phyloP scores from a whole-genome alignment of 2,113 vertebrate genomes.

The Epinephelus fuscoguttatus region DNA sequence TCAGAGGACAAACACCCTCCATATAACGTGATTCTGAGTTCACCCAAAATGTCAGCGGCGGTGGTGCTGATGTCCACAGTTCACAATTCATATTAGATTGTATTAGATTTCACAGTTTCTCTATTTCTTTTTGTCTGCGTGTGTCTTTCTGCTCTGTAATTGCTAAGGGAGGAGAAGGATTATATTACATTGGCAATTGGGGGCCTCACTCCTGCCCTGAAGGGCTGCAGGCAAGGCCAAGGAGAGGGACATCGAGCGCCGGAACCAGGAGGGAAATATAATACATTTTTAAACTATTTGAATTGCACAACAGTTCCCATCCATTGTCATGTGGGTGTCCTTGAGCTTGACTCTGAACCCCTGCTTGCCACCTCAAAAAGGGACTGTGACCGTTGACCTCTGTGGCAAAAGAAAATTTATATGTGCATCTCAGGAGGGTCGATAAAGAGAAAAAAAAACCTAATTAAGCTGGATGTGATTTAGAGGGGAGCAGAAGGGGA shows the following conservation, averaged over 20 bases:
- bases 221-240: slow-evolving; percentile 20
- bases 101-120: slow-evolving; percentile 23
- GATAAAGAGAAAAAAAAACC: not conserved
- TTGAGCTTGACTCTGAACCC: slow-evolving; percentile 36
- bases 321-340: slow-evolving; percentile 14
- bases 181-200: slow-evolving; percentile 33
- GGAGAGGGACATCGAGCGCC: slow-evolving; percentile 5
- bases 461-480: not conserved
- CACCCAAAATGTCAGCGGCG: slow-evolving; percentile 2
- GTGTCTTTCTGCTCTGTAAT: slow-evolving; percentile 27
- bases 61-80: not conserved
- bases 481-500: slow-evolving; percentile 7
- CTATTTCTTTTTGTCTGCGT: not conserved
- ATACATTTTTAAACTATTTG: slow-evolving; percentile 16
- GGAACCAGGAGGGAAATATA: not conserved
- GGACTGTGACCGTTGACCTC: not conserved
- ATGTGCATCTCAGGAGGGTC: not conserved
- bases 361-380: not conserved
- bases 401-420: not conserved
- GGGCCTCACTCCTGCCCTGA: slow-evolving; percentile 12
- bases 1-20: not conserved
- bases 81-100: slow-evolving; percentile 30
- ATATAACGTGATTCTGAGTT: slow-evolving; percentile 11
- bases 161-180: slow-evolving; percentile 31
- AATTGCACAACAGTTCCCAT: not conserved